A percentile compares a stretch with the other conserved stretches of the same genome.
phyloP scores from a whole-genome alignment of 2,888 invertebrate species.

The Macaria notata region DNA sequence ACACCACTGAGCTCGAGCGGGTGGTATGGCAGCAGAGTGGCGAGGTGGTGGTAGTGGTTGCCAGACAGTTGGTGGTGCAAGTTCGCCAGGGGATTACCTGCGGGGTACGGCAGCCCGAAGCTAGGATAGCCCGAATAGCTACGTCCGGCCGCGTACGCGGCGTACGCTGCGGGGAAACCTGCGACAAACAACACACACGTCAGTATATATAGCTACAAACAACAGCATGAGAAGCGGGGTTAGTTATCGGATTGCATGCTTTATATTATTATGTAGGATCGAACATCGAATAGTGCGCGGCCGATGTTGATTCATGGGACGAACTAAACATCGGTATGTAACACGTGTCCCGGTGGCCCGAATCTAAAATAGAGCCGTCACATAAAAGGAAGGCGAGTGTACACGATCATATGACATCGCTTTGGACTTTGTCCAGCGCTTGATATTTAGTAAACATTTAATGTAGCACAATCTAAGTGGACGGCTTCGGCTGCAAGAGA shows the following conservation, averaged over 20 bases:
- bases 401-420: conserved; percentile 62
- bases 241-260: conserved; percentile 61
- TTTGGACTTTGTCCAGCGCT: conserved; percentile 75
- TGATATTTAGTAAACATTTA: conserved; percentile 73
- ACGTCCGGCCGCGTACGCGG: conserved; percentile 97
- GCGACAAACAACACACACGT: conserved; percentile 66
- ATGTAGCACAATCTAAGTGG: conserved; percentile 63
- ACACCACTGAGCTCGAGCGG: conserved; percentile 85
- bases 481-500: conserved; percentile 51
- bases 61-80: conserved; percentile 87
- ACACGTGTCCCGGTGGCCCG: conserved; percentile 62
- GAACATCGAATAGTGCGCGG: conserved; percentile 41
- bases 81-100: conserved; percentile 95
- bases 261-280: conserved; percentile 43
- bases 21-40: conserved; percentile 85
- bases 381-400: conserved; percentile 65
- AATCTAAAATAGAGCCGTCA: conserved; percentile 70
- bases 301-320: conserved; percentile 46
- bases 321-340: conserved; percentile 53
- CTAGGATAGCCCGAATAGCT: conserved; percentile 98
- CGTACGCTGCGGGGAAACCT: conserved; percentile 98
- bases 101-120: conserved; percentile 98
- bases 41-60: conserved; percentile 84
- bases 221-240: conserved; percentile 47
- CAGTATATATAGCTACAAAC: conserved; percentile 38